A percentile compares a stretch with the other conserved stretches of the same genome.
These are phyloP conservation scores for Rotaria sp. DNA, from an alignment of 2,888 invertebrate species.

Conservation along the genomic window DNA sequence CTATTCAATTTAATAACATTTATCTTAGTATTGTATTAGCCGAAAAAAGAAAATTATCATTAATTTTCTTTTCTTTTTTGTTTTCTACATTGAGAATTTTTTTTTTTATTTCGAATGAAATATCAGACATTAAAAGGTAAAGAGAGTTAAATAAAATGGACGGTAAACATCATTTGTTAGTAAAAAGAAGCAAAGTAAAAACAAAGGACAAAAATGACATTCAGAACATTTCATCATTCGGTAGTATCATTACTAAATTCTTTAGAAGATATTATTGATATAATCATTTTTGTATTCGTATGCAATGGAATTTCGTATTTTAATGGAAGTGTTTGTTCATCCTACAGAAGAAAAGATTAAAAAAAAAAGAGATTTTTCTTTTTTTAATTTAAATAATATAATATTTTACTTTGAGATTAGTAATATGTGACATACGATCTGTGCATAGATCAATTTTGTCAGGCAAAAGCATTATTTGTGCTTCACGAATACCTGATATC, in stretches of 20 bases:
- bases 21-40: not conserved
- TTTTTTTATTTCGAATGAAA: not conserved
- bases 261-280: not conserved
- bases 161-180: not conserved
- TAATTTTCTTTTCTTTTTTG: not conserved
- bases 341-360: not conserved
- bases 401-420: not conserved
- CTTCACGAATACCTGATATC: not conserved
- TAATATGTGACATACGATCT: not conserved
- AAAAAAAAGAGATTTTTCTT: not conserved
- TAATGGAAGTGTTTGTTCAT: not conserved
- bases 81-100: not conserved
- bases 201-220: not conserved
- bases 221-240: not conserved
- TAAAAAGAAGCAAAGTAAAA: not conserved
- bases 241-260: not conserved
- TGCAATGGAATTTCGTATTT: not conserved
- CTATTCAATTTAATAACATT: conserved; percentile 14
- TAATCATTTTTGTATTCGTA: not conserved
- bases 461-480: conserved; percentile 12
- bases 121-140: not conserved
- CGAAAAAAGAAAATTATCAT: not conserved
- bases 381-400: not conserved
- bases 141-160: not conserved
- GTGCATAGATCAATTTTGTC: not conserved